Evolutionary conservation across 2,113 vertebrate genomes (phyloP), one percentile per base, ranked within the genome.

Genomic region (Eonycteris spelaea): DNA sequence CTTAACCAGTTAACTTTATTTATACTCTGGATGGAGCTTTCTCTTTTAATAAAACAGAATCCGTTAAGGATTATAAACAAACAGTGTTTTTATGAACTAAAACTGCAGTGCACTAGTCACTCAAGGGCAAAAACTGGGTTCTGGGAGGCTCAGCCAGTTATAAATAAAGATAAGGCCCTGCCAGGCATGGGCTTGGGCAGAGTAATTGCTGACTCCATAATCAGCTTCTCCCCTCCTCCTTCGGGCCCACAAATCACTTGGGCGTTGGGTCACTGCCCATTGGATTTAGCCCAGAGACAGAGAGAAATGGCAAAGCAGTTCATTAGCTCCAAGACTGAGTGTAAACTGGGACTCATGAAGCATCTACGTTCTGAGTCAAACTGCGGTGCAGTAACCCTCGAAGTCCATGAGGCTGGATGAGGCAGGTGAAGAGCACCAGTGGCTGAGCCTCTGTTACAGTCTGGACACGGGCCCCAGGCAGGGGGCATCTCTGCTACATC

Each of bases 111-210:
- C 77, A 71, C 90, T 85, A 96, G 92, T 97, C 95, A 97, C 79
- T 93, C 96, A 96, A 97, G 95, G 96, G 96, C 94, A 82, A 84
- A 92, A 96, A 90, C 63, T 38, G 82, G 84, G 94, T 90, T 68
- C 93, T 92, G 92, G 78, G 90, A 38, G 86, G 59, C 19, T 51
- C 45, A 73, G 87, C 85, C 71, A 70, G 96, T 65, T 95, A 96
- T 97, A 95, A 95, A 83, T 91, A 96, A 95, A 96, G 95, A 97
- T 97, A 97, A 98, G 96, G 71, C 59, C 95, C 96, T 96, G 96
- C 96, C 92, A 96, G 97, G 94, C 93, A 71, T 92, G 87, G 94
- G 96, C 43, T 80, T 67, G 79, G 88, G 91, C 90, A 91, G 93
- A 91, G 95, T 53, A 96, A 95, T 51, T 89, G 95, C 94, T 92